These are phyloP conservation scores for Ardeotis arabs DNA, from an alignment of 2,113 vertebrate genomes.

Conservation along the genomic window DNA sequence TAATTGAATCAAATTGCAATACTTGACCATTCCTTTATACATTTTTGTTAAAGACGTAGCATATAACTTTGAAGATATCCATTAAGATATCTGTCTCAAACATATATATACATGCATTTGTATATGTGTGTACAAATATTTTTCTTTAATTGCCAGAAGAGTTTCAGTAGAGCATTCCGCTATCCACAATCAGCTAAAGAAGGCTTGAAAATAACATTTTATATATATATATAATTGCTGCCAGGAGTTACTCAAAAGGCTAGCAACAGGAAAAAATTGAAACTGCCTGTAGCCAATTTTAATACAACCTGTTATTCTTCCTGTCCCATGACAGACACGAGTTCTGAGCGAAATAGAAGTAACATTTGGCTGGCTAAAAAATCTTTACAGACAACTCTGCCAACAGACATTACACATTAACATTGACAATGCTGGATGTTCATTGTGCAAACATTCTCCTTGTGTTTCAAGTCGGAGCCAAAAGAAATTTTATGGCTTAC, in stretches of 20 bases:
- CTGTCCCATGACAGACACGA: slow-evolving; percentile 28
- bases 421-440: slow-evolving; percentile 48
- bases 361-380: slow-evolving; percentile 64
- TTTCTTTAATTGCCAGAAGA: background rate
- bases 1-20: background rate
- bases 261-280: slow-evolving; percentile 18
- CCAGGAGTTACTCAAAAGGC: slow-evolving; percentile 62
- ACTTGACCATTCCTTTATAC: background rate
- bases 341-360: slow-evolving; percentile 56
- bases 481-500: slow-evolving; percentile 58
- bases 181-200: background rate
- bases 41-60: background rate
- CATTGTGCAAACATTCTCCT: slow-evolving; percentile 58
- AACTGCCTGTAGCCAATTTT: slow-evolving; percentile 40
- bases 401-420: slow-evolving; percentile 60
- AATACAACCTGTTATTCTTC: slow-evolving; percentile 60
- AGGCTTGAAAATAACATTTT: background rate
- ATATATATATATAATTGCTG: background rate
- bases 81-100: background rate
- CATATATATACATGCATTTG: no score
- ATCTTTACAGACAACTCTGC: slow-evolving; percentile 56
- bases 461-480: slow-evolving; percentile 40
- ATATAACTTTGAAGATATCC: background rate
- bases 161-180: background rate
- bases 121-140: background rate